Evolutionary conservation across 2,888 invertebrate species (phyloP), one percentile per base, ranked within the genome.

Genomic region (Andrena bucephala): DNA sequence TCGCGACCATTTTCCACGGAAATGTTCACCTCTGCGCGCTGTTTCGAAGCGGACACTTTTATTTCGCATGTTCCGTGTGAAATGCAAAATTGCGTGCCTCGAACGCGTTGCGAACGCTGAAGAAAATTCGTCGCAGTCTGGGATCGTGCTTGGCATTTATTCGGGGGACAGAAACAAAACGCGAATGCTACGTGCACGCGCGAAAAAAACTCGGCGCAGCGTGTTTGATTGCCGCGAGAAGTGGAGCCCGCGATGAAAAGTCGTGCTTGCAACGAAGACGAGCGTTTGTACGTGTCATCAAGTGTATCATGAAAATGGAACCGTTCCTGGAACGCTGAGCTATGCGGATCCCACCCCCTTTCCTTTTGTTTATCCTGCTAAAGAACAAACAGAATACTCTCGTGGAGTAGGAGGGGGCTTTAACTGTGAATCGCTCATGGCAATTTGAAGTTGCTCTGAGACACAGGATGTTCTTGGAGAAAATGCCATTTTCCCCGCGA

Each of bases 281-380:
- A 29, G 33, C 67, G 33, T 68, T 68, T 20, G 54, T 68, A 54
- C 33, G 54, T 54, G 67, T 68, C 54, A 24, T 24, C 33, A 2
- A 54, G 54, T 68, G 31, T 33, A 68, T 36, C 67, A 36, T 20
- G 33, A 16, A 33, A 68, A 68, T 68, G 52, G 67, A 54, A 36
- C 54, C 52, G 33, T 8, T 33, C 5, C 24, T 24, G 20, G 13
- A 27, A 27, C 24, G 24, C 24, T 20, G 24, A 24, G 57, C 20
- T 13, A 13, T 42, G 42, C 42, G 42, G 5, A 42, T 42, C 42
- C 16, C 42, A 42, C 16, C 42, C 27, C 24, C 10, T 10, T 57
- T 27, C 57, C 4, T 57, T 57, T 57, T 57, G 10, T 27, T 57
- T 24, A 10, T 57, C 57, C 27, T 4, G 3, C 57, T 24, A 7